Evolutionary conservation across 2,888 invertebrate genomes (phyloP).

Genomic region (Phytoseiulus persimilis): DNA sequence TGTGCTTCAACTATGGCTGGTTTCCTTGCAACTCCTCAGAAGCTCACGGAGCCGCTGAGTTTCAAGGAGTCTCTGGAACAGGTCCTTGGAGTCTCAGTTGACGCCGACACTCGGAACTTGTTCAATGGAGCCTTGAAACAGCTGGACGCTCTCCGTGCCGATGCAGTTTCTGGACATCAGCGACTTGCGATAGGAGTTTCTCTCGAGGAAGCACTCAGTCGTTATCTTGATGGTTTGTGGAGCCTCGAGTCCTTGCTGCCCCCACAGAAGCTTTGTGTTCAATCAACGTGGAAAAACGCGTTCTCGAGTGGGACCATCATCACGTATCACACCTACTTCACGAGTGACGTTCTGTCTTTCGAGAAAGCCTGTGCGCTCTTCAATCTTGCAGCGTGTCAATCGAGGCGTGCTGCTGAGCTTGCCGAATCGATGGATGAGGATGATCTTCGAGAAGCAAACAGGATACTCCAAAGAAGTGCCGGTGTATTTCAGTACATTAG

Average conservation of each 20-base stretch:
- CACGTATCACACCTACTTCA: slow-evolving; percentile 6
- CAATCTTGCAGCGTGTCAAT: slow-evolving; percentile 31
- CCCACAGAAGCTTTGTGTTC: neutral
- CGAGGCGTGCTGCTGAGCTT: neutral
- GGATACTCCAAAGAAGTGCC: neutral
- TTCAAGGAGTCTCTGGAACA: slow-evolving; percentile 6
- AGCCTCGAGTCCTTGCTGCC: neutral
- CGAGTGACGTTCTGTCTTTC: neutral
- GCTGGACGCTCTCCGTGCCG: neutral
- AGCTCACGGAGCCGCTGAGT: neutral
- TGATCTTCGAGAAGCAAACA: neutral
- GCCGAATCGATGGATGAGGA: neutral
- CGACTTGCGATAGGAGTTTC: slow-evolving; percentile 6
- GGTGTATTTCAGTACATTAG: slow-evolving; percentile 24
- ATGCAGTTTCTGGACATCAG: slow-evolving; percentile 32
- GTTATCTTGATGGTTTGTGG: slow-evolving; percentile 15
- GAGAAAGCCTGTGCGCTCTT: slow-evolving; percentile 20
- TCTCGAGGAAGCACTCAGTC: slow-evolving; percentile 20
- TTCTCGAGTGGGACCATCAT: slow-evolving; percentile 16
- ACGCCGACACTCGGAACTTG: neutral
- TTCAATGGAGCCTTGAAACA: slow-evolving; percentile 7
- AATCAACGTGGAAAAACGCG: slow-evolving; percentile 20
- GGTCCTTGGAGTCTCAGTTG: slow-evolving; percentile 10
- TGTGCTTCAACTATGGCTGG: neutral
- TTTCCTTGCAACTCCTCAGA: slow-evolving; percentile 23